A percentile compares a stretch with the other conserved stretches of the same genome.
These are phyloP conservation scores for Muscidifurax raptorellus DNA, from an alignment of 1,140 invertebrate genomes.

Conservation along the genomic window DNA sequence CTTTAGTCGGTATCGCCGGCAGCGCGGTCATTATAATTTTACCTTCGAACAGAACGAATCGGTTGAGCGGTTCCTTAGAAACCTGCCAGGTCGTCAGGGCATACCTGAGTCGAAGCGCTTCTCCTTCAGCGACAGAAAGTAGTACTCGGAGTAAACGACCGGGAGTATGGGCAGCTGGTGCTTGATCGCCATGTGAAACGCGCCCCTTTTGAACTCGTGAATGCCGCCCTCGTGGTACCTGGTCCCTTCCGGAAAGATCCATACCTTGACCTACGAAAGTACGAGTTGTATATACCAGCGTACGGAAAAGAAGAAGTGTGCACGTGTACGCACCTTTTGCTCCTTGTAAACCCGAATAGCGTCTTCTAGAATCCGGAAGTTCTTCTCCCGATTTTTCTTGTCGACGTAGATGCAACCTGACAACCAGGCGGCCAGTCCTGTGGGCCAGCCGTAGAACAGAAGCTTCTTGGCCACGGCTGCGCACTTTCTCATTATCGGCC, in stretches of 20 bases:
- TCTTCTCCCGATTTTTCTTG: background rate
- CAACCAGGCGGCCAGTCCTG: slow-evolving; percentile 12
- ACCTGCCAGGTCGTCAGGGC: too few species aligned
- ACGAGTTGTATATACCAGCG: too few species aligned
- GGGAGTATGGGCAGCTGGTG: slow-evolving; percentile 4
- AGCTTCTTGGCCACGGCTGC: background rate
- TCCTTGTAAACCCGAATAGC: background rate
- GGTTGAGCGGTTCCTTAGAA: background rate
- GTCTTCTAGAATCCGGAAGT: background rate
- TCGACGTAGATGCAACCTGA: background rate
- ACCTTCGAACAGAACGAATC: background rate
- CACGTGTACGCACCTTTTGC: background rate
- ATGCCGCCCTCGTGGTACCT: background rate
- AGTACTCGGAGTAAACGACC: slow-evolving; percentile 12
- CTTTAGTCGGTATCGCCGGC: slow-evolving; percentile 10
- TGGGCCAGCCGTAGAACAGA: background rate
- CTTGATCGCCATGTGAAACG: slow-evolving; percentile 6
- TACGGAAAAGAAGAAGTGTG: too few species aligned
- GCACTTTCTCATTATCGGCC: background rate
- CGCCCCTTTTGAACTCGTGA: slow-evolving; percentile 14
- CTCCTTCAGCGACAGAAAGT: slow-evolving; percentile 17
- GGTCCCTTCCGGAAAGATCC: slow-evolving; percentile 14
- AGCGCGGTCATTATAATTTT: slow-evolving; percentile 12
- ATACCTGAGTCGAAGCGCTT: slow-evolving; percentile 22
- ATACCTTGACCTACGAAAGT: slow-evolving; percentile 19